These are phyloP conservation scores for Machimus rusticus DNA, from an alignment of 2,888 invertebrate genomes.

Conservation along the genomic window DNA sequence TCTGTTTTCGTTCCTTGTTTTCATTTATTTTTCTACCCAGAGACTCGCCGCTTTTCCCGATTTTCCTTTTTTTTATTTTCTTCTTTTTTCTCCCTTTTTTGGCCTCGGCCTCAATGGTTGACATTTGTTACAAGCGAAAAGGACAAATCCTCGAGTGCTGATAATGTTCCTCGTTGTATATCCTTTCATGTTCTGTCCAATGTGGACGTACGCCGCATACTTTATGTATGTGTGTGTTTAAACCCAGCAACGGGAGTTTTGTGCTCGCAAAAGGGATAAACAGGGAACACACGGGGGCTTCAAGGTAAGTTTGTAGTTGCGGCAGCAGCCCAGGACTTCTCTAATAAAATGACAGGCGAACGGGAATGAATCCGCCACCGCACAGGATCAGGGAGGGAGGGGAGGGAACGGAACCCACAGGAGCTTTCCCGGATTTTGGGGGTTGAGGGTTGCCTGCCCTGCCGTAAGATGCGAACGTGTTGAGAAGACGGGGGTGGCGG, in stretches of 20 bases:
- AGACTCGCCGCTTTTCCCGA: constrained; percentile 1
- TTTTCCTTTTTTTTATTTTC: background rate
- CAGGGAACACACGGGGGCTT: constrained; percentile 28
- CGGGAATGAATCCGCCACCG: constrained; percentile 20
- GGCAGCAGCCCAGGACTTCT: constrained; percentile 34
- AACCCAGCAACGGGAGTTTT: constrained; percentile 36
- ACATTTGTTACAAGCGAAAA: constrained; percentile 49
- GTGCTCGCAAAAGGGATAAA: constrained; percentile 47
- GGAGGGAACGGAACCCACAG: background rate
- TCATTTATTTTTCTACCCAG: constrained; percentile 30
- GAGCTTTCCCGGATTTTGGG: background rate
- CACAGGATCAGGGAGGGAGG: background rate
- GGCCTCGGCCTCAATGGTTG: constrained; percentile 43
- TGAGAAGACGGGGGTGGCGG: background rate
- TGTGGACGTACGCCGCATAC: constrained; percentile 21
- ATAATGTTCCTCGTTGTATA: constrained; percentile 47
- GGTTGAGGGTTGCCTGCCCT: background rate
- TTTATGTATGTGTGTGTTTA: background rate
- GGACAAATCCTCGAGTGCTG: constrained; percentile 49
- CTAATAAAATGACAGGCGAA: constrained; percentile 36
- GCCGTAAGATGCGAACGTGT: background rate
- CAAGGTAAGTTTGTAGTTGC: constrained; percentile 38
- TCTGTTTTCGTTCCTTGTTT: constrained; percentile 29
- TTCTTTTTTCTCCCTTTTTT: background rate
- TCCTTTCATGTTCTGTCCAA: constrained; percentile 45